Percentiles rank a stretch among this genome's conserved stretches.
Conservation (phyloP, 2,888 invertebrate genomes). For the Heliconius erato region DNA sequence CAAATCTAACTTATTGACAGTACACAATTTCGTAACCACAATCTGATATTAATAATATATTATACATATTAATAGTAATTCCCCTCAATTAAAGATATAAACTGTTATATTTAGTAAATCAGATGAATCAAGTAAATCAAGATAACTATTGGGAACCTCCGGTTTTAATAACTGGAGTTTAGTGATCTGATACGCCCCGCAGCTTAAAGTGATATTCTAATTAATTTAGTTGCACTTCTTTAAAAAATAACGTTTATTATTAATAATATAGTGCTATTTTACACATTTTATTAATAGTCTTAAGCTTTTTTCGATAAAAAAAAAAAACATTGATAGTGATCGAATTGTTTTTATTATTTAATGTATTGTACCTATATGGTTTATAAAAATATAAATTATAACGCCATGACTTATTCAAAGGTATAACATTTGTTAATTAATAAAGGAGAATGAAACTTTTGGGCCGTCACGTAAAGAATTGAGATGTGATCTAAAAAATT, state of each 20-base stretch:
- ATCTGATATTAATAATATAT: constrained; percentile 1
- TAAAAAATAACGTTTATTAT: neutral
- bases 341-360: neutral
- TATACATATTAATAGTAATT: constrained; percentile 1
- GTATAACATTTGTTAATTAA: neutral
- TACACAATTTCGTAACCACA: constrained; percentile 1
- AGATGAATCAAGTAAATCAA: constrained; percentile 23
- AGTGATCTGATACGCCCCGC: constrained; percentile 7
- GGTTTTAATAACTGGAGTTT: constrained; percentile 15
- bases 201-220: constrained; percentile 13
- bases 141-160: constrained; percentile 14
- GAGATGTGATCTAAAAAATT: no score
- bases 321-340: neutral
- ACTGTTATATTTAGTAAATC: constrained; percentile 21
- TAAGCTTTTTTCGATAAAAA: neutral
- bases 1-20: neutral
- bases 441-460: no score
- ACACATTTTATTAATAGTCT: neutral
- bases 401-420: neutral
- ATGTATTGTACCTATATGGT: neutral
- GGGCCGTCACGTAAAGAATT: no score
- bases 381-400: neutral
- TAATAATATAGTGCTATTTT: neutral
- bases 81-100: constrained; percentile 7
- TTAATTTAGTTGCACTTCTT: constrained; percentile 19